Base-by-base conservation (phyloP, 2,888 invertebrate species). In the Rotaria socialis region DNA sequence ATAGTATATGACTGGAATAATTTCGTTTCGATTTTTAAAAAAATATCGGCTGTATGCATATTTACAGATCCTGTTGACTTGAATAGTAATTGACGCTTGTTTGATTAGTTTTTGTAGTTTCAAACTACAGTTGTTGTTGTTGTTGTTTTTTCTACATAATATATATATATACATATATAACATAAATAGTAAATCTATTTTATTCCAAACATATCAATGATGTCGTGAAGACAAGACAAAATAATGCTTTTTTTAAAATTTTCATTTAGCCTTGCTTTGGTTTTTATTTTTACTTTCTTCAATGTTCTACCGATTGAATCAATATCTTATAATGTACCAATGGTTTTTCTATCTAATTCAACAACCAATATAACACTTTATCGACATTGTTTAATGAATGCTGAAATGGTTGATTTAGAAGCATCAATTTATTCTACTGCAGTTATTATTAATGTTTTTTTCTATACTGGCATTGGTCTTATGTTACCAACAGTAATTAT, bases 281-380 rank as follows among this genome's bases (percentile, higher is more conserved):
- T 80, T 11, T 80, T 80, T 80, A 11, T 80, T 47, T 80, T 80
- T 47, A 80, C 47, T 43, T 14, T 80, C 11, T 47, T 47, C 14
- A 80, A 80, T 47, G 80, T 80, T 47, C 47, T 47, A 80, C 24
- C 80, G 3, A 80, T 80, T 47, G 80, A 80, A n/a, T 80, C 80
- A 16, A 80, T 80, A 47, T 43, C 80, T 14, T 80, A n/a, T n/a
- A 47, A 80, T 80, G 24, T 24, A 47, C 80, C 43, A 24, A 3
- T 80, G 24, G 19, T 80, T 14, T 4, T 47, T 80, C 24, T 14
- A n/a, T 22, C 47, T 3, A 80, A 80, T 80, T 43, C 43, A n/a
- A 80, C 80, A 24, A 10, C 24, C 1, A 80, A n/a, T 47, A 47
- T 47, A 47, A 80, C 80, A n/a, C 47, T 80, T 24, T 10, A 47